Evolutionary conservation across 2,113 vertebrate genomes (phyloP).

Genomic region (Orycteropus afer): DNA sequence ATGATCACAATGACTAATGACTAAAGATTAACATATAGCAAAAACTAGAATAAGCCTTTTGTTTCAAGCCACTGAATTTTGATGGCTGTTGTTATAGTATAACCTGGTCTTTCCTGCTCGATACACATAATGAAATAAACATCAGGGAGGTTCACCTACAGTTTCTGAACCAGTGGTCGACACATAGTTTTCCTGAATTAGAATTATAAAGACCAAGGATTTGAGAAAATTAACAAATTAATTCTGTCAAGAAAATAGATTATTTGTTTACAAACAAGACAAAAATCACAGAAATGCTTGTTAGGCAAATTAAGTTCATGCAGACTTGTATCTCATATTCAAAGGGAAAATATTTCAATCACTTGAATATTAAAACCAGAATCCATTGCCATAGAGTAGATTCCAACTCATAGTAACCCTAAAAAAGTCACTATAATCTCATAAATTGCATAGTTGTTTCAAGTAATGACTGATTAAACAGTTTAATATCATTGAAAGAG

Average conservation of each 20-base stretch:
- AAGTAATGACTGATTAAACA: not conserved
- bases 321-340: not conserved
- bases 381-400: too few species aligned
- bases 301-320: not conserved
- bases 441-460: not conserved
- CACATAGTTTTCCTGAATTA: not conserved
- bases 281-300: not conserved
- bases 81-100: not conserved
- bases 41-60: not conserved
- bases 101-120: not conserved
- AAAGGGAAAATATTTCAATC: not conserved
- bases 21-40: not conserved
- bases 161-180: not conserved
- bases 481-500: not conserved
- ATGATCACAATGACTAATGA: not conserved
- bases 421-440: not conserved
- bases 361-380: not conserved
- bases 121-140: not conserved
- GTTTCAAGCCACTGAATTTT: not conserved
- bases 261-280: not conserved
- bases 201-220: not conserved
- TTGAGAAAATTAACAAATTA: not conserved
- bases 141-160: not conserved
- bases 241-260: not conserved
- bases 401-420: not conserved